Base-by-base conservation (phyloP, 2,888 invertebrate genomes). In the Ectobius pallidus region DNA sequence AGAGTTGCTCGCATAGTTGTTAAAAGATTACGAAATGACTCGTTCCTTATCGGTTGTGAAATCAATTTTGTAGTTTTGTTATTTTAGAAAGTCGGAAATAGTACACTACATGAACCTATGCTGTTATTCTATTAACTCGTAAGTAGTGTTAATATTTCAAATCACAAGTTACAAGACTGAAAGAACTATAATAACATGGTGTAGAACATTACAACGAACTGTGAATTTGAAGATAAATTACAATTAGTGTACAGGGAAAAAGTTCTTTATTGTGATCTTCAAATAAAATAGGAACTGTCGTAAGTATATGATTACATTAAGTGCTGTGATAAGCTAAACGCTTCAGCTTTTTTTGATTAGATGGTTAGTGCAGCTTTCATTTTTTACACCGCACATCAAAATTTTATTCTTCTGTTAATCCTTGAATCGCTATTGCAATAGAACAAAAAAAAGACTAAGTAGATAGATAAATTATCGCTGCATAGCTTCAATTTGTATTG, bases 271-370 rank as follows among this genome's bases (percentile, higher is more conserved):
- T 16, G 30, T 27, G 25, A n/a, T 11, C 46, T 14, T 46, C 46
- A 46, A n/a, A n/a, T 34, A 46, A 46, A 46, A 46, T 46, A 46
- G 4, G 30, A 7, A 20, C 58, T 6, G 27, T 58, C 1, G 58
- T 58, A 58, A 58, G 58, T 58, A 58, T 58, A 58, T n/a, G 16
- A 14, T 30, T 2, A 58, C 14, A n/a, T n/a, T n/a, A 49, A 22
- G 14, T 55, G 22, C 25, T 55, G 49, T 55, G 25, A 25, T 55
- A 16, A 2, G 20, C 25, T 1, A 22, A 18, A 25, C 14, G 20
- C 25, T 25, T 25, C 22, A 3, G 3, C 49, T 55, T 25, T 18
- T 34, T 25, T 6, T 25, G 4, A 25, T 25, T 55, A 27, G 22
- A 55, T 55, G 2, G 3, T 52, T 52, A 20, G 44, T 44, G 44